Percentiles rank a stretch among this genome's conserved stretches.
These are phyloP conservation scores for Varanus komodoensis DNA, from an alignment of 2,113 vertebrate species.

Conservation along the genomic window DNA sequence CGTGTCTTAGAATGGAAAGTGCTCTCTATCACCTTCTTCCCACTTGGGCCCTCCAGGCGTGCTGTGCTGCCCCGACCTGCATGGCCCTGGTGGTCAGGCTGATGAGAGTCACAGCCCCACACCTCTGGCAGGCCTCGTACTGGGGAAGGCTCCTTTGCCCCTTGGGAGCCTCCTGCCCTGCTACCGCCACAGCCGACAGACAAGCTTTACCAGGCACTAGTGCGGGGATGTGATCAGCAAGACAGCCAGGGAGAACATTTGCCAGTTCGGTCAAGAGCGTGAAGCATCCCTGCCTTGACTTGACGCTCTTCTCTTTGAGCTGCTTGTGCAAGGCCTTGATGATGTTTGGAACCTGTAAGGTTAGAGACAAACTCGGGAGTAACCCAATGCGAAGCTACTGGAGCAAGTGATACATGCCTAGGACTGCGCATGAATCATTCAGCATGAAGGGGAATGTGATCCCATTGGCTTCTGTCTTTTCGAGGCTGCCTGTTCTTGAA, in stretches of 20 bases:
- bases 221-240: conserved; percentile 86
- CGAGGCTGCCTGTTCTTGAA: not conserved
- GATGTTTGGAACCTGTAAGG: conserved; percentile 85
- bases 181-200: not conserved
- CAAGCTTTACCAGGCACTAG: conserved; percentile 85
- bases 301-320: conserved; percentile 89
- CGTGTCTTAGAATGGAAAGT: not conserved
- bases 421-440: not conserved
- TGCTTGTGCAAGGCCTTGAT: conserved; percentile 91
- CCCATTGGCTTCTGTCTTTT: not conserved
- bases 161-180: not conserved
- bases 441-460: not conserved
- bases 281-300: conserved; percentile 92
- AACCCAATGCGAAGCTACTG: not conserved
- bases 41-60: not conserved
- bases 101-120: too few species aligned
- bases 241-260: conserved; percentile 83
- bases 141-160: too few species aligned
- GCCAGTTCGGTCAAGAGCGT: conserved; percentile 88
- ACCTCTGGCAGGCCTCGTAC: too few species aligned
- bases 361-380: conserved; percentile 2
- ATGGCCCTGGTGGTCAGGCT: not conserved
- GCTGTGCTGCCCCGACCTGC: not conserved
- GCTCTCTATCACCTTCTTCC: not conserved
- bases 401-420: not conserved